A percentile compares a stretch with the other conserved stretches of the same genome.
phyloP scores from a whole-genome alignment of 2,888 invertebrate species.

The Mesochorus sp. region DNA sequence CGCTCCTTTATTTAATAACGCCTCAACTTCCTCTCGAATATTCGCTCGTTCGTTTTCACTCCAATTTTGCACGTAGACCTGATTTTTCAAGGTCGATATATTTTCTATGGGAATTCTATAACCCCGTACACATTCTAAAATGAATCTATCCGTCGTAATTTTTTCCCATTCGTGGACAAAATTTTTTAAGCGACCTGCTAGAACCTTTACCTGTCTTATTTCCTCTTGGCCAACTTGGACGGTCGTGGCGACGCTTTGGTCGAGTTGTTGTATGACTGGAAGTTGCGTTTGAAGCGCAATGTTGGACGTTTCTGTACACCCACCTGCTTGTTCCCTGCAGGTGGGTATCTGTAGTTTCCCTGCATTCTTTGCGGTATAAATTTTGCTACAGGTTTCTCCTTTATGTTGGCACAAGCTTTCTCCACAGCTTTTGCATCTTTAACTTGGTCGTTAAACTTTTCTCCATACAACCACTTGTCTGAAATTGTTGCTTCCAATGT shows the following conservation, averaged over 20 bases:
- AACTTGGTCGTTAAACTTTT: no score
- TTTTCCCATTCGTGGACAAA: neutral
- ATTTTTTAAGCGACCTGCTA: conserved; percentile 2
- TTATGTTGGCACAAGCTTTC: no score
- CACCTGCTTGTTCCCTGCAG: neutral
- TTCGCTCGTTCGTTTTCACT: neutral
- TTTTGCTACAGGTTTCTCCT: neutral
- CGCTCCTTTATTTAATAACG: no score
- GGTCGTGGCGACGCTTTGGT: neutral
- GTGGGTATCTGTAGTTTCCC: conserved; percentile 8
- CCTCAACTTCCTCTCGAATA: no score
- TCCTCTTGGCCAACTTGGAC: neutral
- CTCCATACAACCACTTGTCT: conserved; percentile 1
- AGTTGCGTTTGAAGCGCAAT: conserved; percentile 5
- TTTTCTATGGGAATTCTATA: neutral
- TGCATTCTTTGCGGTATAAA: neutral
- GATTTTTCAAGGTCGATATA: neutral
- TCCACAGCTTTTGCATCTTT: no score
- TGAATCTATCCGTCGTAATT: neutral
- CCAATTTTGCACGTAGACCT: neutral
- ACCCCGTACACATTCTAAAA: neutral
- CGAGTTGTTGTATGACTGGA: neutral
- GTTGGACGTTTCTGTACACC: neutral
- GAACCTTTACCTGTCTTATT: neutral
- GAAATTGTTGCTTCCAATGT: neutral